Evolutionary conservation across 2,888 invertebrate species (phyloP).

Genomic region (Plutella xylostella): DNA sequence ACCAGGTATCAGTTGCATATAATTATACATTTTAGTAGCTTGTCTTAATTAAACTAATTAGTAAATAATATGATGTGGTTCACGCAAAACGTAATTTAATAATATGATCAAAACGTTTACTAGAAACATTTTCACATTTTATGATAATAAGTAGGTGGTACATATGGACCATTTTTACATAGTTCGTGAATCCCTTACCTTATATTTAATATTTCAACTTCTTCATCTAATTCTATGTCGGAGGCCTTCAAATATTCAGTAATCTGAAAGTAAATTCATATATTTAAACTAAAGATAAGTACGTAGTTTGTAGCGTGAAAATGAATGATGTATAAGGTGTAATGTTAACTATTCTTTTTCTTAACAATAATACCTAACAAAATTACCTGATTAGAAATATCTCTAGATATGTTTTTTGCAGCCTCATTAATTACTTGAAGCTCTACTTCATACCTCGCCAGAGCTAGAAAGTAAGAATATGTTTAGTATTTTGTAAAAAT

Average conservation of each 20-base stretch:
- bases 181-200: conserved; percentile 62
- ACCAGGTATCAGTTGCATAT: no score
- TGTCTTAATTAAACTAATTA: no score
- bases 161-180: background rate
- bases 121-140: background rate
- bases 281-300: background rate
- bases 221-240: conserved; percentile 73
- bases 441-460: conserved; percentile 72
- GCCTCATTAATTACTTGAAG: conserved; percentile 63
- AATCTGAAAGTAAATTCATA: conserved; percentile 61
- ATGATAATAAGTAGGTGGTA: background rate
- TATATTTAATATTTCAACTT: conserved; percentile 76
- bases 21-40: no score
- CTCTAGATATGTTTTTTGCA: conserved; percentile 47
- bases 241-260: conserved; percentile 73
- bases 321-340: no score
- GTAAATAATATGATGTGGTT: no score
- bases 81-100: no score
- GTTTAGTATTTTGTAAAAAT: background rate
- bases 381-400: conserved; percentile 46
- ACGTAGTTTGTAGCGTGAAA: background rate
- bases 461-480: conserved; percentile 47
- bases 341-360: conserved; percentile 4
- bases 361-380: conserved; percentile 1
- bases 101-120: background rate